phyloP scores from a whole-genome alignment of 2,888 invertebrate genomes.

The Iphiclides podalirius region DNA sequence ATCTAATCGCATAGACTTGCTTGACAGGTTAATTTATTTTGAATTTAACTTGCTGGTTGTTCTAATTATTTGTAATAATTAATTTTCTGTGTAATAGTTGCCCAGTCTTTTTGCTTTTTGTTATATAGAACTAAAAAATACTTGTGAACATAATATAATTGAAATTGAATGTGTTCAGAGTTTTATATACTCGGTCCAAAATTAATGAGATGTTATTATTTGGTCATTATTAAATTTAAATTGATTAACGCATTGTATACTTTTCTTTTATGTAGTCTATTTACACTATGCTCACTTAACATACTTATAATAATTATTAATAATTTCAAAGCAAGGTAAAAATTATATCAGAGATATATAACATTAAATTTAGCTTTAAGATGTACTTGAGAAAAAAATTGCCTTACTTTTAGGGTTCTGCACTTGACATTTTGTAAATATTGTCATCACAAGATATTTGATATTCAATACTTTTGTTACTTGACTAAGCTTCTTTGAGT shows the following conservation, averaged over 20 bases:
- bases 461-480: conserved; percentile 1
- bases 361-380: conserved; percentile 13
- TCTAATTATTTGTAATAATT: conserved; percentile 1
- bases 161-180: conserved; percentile 6
- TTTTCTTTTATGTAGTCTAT: conserved; percentile 5
- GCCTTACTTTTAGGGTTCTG: conserved; percentile 16
- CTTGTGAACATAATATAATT: too few relatives aligned
- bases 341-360: conserved; percentile 16
- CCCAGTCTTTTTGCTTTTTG: background rate
- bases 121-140: background rate
- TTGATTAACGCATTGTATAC: background rate
- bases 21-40: conserved; percentile 3
- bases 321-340: conserved; percentile 19
- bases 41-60: conserved; percentile 5
- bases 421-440: conserved; percentile 22
- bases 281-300: background rate
- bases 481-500: background rate
- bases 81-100: conserved; percentile 5
- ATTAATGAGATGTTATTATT: background rate
- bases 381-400: conserved; percentile 3
- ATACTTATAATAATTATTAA: conserved; percentile 3
- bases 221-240: background rate
- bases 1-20: background rate
- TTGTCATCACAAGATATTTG: conserved; percentile 20
- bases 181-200: background rate